Evolutionary conservation across 2,113 vertebrate genomes (phyloP), one percentile per base, ranked within the genome.

Genomic region (Chionodraco myersi): DNA sequence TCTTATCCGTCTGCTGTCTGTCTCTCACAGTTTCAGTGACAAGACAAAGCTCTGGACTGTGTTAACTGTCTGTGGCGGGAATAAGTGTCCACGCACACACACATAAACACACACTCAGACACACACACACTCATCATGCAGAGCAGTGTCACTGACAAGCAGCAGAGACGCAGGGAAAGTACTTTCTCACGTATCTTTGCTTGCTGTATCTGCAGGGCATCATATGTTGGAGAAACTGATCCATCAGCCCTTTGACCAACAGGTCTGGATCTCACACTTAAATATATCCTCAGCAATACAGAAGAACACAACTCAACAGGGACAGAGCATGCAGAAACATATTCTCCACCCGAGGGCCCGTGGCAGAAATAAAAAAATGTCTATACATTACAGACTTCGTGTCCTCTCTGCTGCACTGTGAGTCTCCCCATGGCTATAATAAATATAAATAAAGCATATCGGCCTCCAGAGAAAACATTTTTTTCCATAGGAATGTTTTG

Each of bases 1-100:
- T 77, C 57, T 62, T 85, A 89, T 92, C 91, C 49, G 16, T 53
- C 53, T 49, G 66, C 68, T 83, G 74, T 72, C 77, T 23, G 60
- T 76, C 73, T 61, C 71, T 68, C 65, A 7, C 62, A 48, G 60
- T 69, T 70, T 86, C 59, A 63, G 62, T 34, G 76, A 71, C 59
- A 23, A 53, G 45, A 67, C 73, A 5, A 41, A 61, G 76, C 15
- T 80, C 86, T 92, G 78, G 84, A 64, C 83, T 76, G 62, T 88
- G 88, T 88, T 87, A 88, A 70, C 62, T 56, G 68, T 69, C 15
- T 1, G 2, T 54, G 80, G 74, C 3, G 13, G 48, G 52, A 65
- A 36, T 36, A 36, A 65, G 59, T 5, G 2, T 18, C 44, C 58
- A 41, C 58, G 10, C 58, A 3, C 56, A 58, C 56, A 58, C 23